Evolutionary conservation across 2,888 invertebrate genomes (phyloP), one percentile per base, ranked within the genome.

Genomic region (Mechanitis messenoides): DNA sequence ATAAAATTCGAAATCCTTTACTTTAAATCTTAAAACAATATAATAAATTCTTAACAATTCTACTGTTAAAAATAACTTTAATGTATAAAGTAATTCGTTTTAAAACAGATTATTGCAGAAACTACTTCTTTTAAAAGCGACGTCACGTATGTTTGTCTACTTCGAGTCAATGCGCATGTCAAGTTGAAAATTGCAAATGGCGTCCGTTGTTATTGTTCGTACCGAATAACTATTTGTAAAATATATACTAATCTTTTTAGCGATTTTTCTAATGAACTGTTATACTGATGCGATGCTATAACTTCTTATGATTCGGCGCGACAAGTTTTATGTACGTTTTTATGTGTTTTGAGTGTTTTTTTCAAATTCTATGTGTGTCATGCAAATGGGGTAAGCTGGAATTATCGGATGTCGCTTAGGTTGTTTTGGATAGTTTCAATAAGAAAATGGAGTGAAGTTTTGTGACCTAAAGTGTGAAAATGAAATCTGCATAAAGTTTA

Each of bases 131-230:
- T 73, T 72, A 72, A 85, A 87, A 71, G 83, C 75, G 81, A 81
- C 71, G 71, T 81, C 81, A 78, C 76, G 74, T 81, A 79, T 83
- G 82, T 85, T 87, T 87, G 84, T 87, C 87, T 84, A 80, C 80
- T 79, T 67, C 83, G 83, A 87, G 85, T 79, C 84, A 89, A 83
- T 91, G 94, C 93, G 94, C 94, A 94, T 92, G 93, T 92, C 93
- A 93, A 90, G 92, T 92, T 92, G 92, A 92, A 94, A 94, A 96
- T 95, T 96, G 95, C 96, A 97, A 97, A 97, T 97, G 97, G 97
- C 97, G 96, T 95, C 96, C 94, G 96, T 96, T 97, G 97, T 97
- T 97, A 96, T 97, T 97, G 97, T 97, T 97, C 95, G 95, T 95
- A 95, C 95, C 94, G 95, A 95, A 91, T 92, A 92, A 91, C 91